A percentile compares a stretch with the other conserved stretches of the same genome.
Evolutionary conservation across 2,888 invertebrate species (phyloP).

Genomic region (Isoperla grammatica): DNA sequence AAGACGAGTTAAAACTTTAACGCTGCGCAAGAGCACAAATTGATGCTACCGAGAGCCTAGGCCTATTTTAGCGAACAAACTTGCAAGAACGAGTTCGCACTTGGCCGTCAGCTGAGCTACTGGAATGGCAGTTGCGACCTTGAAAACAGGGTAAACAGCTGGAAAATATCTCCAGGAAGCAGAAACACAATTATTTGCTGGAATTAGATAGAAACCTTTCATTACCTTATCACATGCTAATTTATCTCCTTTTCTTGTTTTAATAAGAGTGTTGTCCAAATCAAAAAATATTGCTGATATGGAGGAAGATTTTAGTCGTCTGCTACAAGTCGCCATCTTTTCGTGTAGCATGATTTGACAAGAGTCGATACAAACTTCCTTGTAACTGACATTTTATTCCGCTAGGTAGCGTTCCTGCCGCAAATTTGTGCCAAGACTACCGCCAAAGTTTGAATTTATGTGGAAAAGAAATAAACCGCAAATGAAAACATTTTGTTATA

Average conservation of each 20-base stretch:
- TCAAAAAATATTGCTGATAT: constrained; percentile 70
- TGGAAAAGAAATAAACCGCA: no score
- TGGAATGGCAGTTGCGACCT: constrained; percentile 2
- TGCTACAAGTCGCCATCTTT: constrained; percentile 24
- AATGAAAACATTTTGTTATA: no score
- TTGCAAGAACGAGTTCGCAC: neutral
- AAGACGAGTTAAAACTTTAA: neutral
- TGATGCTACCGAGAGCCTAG: neutral
- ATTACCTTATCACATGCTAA: constrained; percentile 78
- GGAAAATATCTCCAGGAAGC: neutral
- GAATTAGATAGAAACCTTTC: constrained; percentile 16
- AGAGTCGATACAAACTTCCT: neutral
- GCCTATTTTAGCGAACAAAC: neutral
- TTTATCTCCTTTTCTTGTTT: constrained; percentile 75
- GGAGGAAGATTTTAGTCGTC: constrained; percentile 18
- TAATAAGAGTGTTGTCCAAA: constrained; percentile 83
- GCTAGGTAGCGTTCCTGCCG: no score
- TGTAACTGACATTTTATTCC: neutral
- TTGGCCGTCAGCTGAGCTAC: neutral
- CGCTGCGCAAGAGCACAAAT: neutral
- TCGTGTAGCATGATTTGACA: no score
- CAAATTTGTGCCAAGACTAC: constrained; percentile 1
- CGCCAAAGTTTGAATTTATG: neutral
- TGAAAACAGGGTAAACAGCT: neutral
- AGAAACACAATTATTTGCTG: neutral